Base-by-base conservation (phyloP, 30 jellyfish, hydroid and myxozoan species). In the Morbakka virulenta region DNA sequence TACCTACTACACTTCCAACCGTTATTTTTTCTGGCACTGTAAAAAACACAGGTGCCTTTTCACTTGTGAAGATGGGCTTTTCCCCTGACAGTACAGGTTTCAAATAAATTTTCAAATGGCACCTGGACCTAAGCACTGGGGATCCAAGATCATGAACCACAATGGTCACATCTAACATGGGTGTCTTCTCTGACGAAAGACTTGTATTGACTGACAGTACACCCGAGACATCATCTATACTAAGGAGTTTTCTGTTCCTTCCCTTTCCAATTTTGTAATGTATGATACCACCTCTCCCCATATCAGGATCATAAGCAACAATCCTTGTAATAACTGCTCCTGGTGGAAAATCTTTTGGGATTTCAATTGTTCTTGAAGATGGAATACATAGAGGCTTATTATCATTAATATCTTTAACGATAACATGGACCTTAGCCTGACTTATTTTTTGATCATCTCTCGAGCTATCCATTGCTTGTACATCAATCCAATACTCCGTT, bases 401-500 rank as follows among this genome's bases (percentile, higher is more conserved):
- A 75, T 93, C 99, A 66, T 93, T 93, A 52, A 93, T 63, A 66
- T 93, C 99, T 12, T 13, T 26, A 20, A 93, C 89, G 14, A 14
- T 47, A 11, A 93, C 53, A 13, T 64, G 34, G 20, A 93, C 93
- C 29, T 72, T 36, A 2, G 96, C 78, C 48, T 79, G 90, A 35
- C 95, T 93, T 3, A 71, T 35, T 48, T 83, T 74, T 64, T 86
- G 96, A 48, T 41, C 36, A 27, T 81, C 89, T 66, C 67, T 77
- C 27, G 97, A 95, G 9, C 68, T 25, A 77, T 93, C 99, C 32
- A 68, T 62, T 0, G 97, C 99, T 23, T 89, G 94, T 12, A 93
- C 67, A 2, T 64, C 35, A 0, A 93, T 28, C 57, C 32, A 0
- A 77, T 86, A 84, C 12, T 67, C 67, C 11, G 81, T 29, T 69